Evolutionary conservation across 2,888 invertebrate species (phyloP), one percentile per base, ranked within the genome.

Genomic region (Lagria hirta): DNA sequence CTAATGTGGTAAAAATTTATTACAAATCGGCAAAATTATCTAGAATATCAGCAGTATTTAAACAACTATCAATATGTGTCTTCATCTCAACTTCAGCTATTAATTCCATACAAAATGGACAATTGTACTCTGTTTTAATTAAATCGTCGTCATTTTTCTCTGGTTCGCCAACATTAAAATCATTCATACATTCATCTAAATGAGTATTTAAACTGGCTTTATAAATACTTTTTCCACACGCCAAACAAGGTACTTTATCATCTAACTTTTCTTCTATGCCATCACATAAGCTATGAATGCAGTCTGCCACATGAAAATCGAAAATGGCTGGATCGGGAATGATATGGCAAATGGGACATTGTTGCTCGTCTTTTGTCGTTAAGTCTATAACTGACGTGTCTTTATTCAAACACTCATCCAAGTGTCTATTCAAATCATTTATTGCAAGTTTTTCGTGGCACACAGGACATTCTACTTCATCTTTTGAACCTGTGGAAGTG

Each of bases 51-150:
- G 38, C 47, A 24, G 13, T 48, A 29, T 51, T 51, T 23, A 68
- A 55, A 55, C 78, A 78, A 3, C 47, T 28, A 65, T 82, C 79
- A 35, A 84, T 74, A 70, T 84, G 84, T 1, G 59, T 51, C 58
- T 79, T 79, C 80, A 83, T 83, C 14, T 73, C 67, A 14, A 49
- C 55, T 54, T 74, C 71, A 51, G 74, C 69, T 22, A 82, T 57
- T 65, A 79, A 70, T 48, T 71, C 51, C 57, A 79, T 72, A 56
- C 84, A 84, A 58, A 80, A 75, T 0, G 83, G 84, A 55, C 83
- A 84, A 54, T 78, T 78, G 24, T 74, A 62, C 1, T 65, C 42
- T 12, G 16, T 7, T 30, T 38, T 46, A 35, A 71, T 68, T 24
- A 65, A 61, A 53, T 72, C 70, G 45, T 69, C 41, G 4, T 52